Conservation (phyloP, 2,797 vertebrate genomes). For the Tenualosa ilisha region DNA sequence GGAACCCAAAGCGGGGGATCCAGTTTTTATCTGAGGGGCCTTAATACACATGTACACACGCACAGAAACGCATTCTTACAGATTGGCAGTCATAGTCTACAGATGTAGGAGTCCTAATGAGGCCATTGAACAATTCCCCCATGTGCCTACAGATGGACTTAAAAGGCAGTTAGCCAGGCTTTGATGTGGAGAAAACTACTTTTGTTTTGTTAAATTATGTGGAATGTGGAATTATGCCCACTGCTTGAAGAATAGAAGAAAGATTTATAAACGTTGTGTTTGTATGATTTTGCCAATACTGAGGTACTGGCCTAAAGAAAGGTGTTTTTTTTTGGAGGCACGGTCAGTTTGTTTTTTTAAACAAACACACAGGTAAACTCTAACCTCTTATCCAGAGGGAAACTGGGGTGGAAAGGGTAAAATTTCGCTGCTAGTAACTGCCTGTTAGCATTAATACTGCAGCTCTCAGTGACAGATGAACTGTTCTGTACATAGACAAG, state of each 20-base stretch:
- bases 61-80: background rate
- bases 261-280: background rate
- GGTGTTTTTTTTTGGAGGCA: background rate
- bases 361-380: background rate
- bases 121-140: conserved; percentile 16
- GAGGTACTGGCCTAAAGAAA: conserved; percentile 6
- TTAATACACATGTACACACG: background rate
- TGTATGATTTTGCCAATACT: background rate
- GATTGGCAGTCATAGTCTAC: conserved; percentile 26
- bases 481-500: conserved; percentile 44
- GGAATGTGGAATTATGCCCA: background rate
- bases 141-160: conserved; percentile 53
- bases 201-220: conserved; percentile 1
- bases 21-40: background rate
- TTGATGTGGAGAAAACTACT: background rate
- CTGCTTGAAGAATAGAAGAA: background rate
- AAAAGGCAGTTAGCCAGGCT: background rate
- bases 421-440: background rate
- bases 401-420: background rate
- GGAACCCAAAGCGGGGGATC: background rate
- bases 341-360: background rate
- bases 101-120: background rate
- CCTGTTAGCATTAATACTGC: background rate
- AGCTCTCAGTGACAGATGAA: background rate
- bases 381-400: background rate